Conservation (phyloP, 2,888 invertebrate species). For the Axea sp. region DNA sequence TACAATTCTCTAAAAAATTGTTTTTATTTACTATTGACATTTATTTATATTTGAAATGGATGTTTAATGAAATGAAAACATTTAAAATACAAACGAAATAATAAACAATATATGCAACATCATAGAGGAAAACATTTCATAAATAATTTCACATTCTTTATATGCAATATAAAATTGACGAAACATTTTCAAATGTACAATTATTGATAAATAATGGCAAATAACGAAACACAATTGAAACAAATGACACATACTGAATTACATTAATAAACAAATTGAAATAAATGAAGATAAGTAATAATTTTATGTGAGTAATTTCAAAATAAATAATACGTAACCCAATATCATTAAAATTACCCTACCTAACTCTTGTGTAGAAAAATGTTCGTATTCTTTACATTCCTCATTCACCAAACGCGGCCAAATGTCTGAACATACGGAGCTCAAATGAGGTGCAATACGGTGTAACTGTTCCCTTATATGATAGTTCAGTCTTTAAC, state of each 20-base stretch:
- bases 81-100: neutral
- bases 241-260: too few relatives aligned
- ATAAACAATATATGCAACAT: too few relatives aligned
- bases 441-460: conserved; percentile 69
- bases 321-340: neutral
- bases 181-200: neutral
- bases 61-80: neutral
- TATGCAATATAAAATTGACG: neutral
- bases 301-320: too few relatives aligned
- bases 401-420: conserved; percentile 52
- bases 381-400: conserved; percentile 34
- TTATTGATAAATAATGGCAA: neutral
- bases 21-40: neutral
- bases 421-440: conserved; percentile 71
- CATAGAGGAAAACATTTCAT: too few relatives aligned
- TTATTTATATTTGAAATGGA: neutral
- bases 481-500: conserved; percentile 71
- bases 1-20: neutral
- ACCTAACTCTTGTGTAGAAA: conserved; percentile 24
- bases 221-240: too few relatives aligned
- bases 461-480: conserved; percentile 60
- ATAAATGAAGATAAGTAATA: too few relatives aligned
- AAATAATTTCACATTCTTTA: too few relatives aligned
- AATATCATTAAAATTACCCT: conserved; percentile 22
- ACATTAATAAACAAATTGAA: too few relatives aligned